Conservation (phyloP, 2,797 vertebrate genomes). For the Tokudaia muenninki region DNA sequence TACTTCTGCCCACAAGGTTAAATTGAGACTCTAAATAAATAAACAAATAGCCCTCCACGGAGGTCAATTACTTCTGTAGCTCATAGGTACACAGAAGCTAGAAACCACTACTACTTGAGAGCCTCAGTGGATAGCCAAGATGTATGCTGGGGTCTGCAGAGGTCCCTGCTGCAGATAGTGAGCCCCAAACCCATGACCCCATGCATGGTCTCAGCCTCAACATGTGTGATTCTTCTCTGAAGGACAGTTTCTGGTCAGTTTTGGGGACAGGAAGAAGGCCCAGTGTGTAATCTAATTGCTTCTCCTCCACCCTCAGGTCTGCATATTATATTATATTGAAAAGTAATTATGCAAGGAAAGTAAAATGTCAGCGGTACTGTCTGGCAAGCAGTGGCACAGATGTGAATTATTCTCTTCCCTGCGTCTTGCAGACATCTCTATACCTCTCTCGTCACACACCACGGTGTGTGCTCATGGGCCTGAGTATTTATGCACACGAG, state of each 20-base stretch:
- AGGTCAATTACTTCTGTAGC: background rate
- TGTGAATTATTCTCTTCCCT: conserved; percentile 83
- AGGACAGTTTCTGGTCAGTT: conserved; percentile 65
- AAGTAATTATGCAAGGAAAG: conserved; percentile 88
- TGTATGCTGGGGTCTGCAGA: accelerated
- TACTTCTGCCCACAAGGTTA: conserved; percentile 31
- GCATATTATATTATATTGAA: conserved; percentile 89
- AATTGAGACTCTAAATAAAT: conserved; percentile 28
- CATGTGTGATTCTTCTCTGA: background rate
- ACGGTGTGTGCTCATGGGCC: conserved; percentile 65
- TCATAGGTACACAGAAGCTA: background rate
- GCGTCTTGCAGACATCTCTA: conserved; percentile 84
- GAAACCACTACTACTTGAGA: background rate
- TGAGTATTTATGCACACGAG: conserved; percentile 77
- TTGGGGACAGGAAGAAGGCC: conserved; percentile 56
- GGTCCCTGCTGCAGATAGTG: accelerated
- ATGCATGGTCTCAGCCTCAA: background rate
- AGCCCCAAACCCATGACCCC: accelerated
- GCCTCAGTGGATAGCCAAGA: accelerated
- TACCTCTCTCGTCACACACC: conserved; percentile 81
- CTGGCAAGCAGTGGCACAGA: conserved; percentile 85
- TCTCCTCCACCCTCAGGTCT: conserved; percentile 88
- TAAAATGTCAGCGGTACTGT: conserved; percentile 88
- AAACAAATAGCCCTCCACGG: background rate
- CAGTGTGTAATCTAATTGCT: conserved; percentile 86